phyloP scores from a whole-genome alignment of 2,113 vertebrate genomes.

The Echinops telfairi region DNA sequence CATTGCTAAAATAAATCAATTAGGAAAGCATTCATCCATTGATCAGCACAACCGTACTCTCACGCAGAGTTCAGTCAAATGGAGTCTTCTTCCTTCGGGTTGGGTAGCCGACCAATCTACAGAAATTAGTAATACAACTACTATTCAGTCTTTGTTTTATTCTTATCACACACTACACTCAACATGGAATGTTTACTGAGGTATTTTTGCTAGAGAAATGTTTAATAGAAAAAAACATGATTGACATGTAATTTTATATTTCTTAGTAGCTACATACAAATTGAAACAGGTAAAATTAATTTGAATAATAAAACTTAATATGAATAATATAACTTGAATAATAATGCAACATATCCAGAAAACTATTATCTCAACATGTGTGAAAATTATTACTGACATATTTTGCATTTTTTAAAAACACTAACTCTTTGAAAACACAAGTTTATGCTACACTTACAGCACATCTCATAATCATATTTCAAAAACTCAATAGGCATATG shows the following conservation, averaged over 20 bases:
- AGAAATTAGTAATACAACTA: slow-evolving; percentile 11
- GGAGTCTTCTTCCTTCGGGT: background rate
- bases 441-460: background rate
- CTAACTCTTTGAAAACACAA: background rate
- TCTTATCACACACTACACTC: background rate
- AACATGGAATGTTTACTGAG: slow-evolving; percentile 19
- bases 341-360: slow-evolving; percentile 1
- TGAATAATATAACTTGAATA: slow-evolving; percentile 20
- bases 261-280: background rate
- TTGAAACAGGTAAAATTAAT: slow-evolving; percentile 28
- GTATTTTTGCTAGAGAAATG: background rate
- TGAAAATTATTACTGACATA: background rate
- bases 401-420: background rate
- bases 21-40: slow-evolving; percentile 29
- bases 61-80: background rate
- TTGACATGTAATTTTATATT: background rate
- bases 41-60: background rate
- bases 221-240: slow-evolving; percentile 18
- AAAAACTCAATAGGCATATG: no score
- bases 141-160: background rate
- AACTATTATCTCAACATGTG: slow-evolving; percentile 1
- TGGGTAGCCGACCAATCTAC: slow-evolving; percentile 17
- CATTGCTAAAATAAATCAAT: slow-evolving; percentile 46
- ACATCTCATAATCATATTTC: no score
- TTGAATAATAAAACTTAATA: slow-evolving; percentile 12